A percentile compares a stretch with the other conserved stretches of the same genome.
These are phyloP conservation scores for Olivierus martensii DNA, from an alignment of 1,140 invertebrate species.

Conservation along the genomic window DNA sequence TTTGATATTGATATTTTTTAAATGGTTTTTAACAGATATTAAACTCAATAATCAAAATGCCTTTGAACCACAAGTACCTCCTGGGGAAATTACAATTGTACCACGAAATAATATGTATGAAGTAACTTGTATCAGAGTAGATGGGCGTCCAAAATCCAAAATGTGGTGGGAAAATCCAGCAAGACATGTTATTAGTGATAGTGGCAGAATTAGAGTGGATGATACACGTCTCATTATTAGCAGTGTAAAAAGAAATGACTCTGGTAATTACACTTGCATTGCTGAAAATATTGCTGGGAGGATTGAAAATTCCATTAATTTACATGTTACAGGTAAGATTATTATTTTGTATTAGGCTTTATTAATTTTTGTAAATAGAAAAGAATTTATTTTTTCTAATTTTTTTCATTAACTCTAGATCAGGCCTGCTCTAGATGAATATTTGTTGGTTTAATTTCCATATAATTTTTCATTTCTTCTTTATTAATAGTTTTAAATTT, in stretches of 20 bases:
- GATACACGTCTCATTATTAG: conserved; percentile 46
- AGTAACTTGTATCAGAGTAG: conserved; percentile 45
- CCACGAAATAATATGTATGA: conserved; percentile 43
- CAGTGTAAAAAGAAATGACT: conserved; percentile 32
- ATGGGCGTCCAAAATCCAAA: conserved; percentile 28
- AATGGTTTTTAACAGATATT: too few species aligned
- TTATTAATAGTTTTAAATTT: too few species aligned
- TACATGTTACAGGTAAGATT: conserved; percentile 16
- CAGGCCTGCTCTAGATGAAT: too few species aligned
- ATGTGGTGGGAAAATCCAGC: conserved; percentile 48
- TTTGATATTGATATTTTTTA: too few species aligned
- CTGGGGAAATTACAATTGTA: conserved; percentile 39
- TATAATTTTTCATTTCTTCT: too few species aligned
- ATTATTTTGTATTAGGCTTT: too few species aligned
- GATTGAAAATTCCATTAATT: conserved; percentile 15
- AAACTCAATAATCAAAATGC: conserved; percentile 18
- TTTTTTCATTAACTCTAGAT: too few species aligned
- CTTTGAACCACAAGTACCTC: conserved; percentile 34
- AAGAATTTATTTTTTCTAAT: too few species aligned
- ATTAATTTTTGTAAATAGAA: too few species aligned
- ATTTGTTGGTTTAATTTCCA: too few species aligned
- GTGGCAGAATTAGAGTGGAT: conserved; percentile 42
- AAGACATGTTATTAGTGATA: conserved; percentile 42
- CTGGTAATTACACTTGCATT: conserved; percentile 26
- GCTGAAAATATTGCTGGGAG: conserved; percentile 23